Conservation (phyloP, 2,797 vertebrate species). For the Chloroceryle inda region DNA sequence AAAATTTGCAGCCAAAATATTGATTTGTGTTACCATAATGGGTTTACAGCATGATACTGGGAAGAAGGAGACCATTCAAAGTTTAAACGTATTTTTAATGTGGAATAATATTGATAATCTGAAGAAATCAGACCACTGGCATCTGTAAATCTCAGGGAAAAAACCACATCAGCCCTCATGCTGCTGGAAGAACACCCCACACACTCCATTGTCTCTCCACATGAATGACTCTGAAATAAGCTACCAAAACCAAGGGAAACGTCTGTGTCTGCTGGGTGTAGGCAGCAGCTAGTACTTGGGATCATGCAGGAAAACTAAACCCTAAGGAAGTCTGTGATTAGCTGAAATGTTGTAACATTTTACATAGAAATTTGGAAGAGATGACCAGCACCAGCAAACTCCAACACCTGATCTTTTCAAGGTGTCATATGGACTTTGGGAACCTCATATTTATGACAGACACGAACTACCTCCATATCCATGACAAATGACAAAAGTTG, state of each 20-base stretch:
- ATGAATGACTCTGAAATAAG: neutral
- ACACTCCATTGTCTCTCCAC: neutral
- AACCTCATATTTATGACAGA: neutral
- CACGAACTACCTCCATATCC: neutral
- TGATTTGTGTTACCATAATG: neutral
- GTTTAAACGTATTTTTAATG: neutral
- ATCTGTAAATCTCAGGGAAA: neutral
- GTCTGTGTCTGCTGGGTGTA: neutral
- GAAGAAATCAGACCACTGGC: neutral
- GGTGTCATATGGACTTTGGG: neutral
- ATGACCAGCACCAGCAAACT: neutral
- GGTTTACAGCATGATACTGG: neutral
- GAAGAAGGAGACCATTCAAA: neutral
- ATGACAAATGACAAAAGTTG: neutral
- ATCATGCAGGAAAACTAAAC: neutral
- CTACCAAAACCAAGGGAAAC: neutral
- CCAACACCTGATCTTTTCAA: neutral
- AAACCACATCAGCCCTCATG: rapidly evolving
- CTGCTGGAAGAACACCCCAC: too few relatives aligned
- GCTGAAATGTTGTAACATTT: neutral
- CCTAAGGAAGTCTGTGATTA: neutral
- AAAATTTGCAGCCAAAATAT: neutral
- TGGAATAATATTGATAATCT: neutral
- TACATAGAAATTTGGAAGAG: neutral
- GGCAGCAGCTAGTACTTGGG: neutral